These are phyloP conservation scores for Heteromyza rotundicornis DNA, from an alignment of 2,888 invertebrate genomes.

Conservation along the genomic window DNA sequence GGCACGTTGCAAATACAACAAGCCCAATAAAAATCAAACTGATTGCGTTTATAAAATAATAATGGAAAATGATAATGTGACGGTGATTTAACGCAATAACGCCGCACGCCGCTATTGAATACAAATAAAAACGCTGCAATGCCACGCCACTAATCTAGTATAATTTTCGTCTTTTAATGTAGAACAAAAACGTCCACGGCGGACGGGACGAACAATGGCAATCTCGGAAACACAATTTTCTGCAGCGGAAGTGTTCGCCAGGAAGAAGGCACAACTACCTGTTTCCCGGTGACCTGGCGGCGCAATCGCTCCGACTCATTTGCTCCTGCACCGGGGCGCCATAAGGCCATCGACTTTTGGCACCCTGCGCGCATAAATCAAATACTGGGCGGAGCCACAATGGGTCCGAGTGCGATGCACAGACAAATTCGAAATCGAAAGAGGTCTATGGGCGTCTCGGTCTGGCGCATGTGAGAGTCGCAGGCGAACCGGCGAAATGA, in stretches of 20 bases:
- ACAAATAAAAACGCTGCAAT: conserved; percentile 52
- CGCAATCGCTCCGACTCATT: conserved; percentile 21
- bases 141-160: conserved; percentile 50
- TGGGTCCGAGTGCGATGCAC: conserved; percentile 29
- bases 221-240: conserved; percentile 25
- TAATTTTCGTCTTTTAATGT: conserved; percentile 52
- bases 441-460: conserved; percentile 28
- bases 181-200: conserved; percentile 38
- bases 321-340: conserved; percentile 31
- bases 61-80: conserved; percentile 57
- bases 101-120: conserved; percentile 58
- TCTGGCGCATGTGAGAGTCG: conserved; percentile 28
- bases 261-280: conserved; percentile 43
- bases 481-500: conserved; percentile 36
- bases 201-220: conserved; percentile 15
- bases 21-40: conserved; percentile 57
- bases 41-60: conserved; percentile 58
- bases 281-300: conserved; percentile 40
- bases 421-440: conserved; percentile 1
- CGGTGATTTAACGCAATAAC: conserved; percentile 57
- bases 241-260: conserved; percentile 15
- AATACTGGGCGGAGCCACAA: conserved; percentile 45
- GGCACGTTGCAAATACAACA: not conserved
- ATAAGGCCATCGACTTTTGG: conserved; percentile 44
- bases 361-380: conserved; percentile 51